Evolutionary conservation across 1,140 invertebrate species (phyloP), one percentile per base, ranked within the genome.

Genomic region (Mycetomoellerius zeteki): DNA sequence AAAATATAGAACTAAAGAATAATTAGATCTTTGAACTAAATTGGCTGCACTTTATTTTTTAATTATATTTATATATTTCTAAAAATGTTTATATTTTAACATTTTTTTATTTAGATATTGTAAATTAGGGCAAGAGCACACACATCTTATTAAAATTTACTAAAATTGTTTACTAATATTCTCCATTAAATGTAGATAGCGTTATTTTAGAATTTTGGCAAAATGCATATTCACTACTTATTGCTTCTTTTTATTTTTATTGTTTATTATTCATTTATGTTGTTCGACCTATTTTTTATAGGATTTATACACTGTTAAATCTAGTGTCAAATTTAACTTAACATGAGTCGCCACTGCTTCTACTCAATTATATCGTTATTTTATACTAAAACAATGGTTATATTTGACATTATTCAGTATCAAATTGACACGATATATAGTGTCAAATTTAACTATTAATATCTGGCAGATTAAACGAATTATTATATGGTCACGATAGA

Each of bases 401-500:
- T n/a, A n/a, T n/a, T n/a, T n/a, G n/a, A n/a, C n/a, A n/a, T n/a
- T n/a, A n/a, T n/a, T n/a, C n/a, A n/a, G n/a, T n/a, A n/a, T n/a
- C n/a, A n/a, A n/a, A n/a, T n/a, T n/a, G n/a, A n/a, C n/a, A n/a
- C n/a, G n/a, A n/a, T n/a, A n/a, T n/a, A n/a, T n/a, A n/a, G n/a
- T n/a, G n/a, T n/a, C n/a, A n/a, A n/a, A n/a, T n/a, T n/a, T n/a
- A n/a, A n/a, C n/a, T n/a, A n/a, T n/a, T n/a, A n/a, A n/a, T n/a
- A 14, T 80, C 30, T 80, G 30, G 19, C 19, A 47, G n/a, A 19
- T 52, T 65, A 5, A 64, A 80, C n/a, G n/a, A 52, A 21, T 67
- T 33, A 21, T 67, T 33, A 52, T 24, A 19, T 58, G 27, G 54
- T 37, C 5, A 24, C 47, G 14, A 67, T 77, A 21, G 62, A 54